Evolutionary conservation across 1,140 invertebrate species (phyloP), one percentile per base, ranked within the genome.

Genomic region (Heliconius himera): DNA sequence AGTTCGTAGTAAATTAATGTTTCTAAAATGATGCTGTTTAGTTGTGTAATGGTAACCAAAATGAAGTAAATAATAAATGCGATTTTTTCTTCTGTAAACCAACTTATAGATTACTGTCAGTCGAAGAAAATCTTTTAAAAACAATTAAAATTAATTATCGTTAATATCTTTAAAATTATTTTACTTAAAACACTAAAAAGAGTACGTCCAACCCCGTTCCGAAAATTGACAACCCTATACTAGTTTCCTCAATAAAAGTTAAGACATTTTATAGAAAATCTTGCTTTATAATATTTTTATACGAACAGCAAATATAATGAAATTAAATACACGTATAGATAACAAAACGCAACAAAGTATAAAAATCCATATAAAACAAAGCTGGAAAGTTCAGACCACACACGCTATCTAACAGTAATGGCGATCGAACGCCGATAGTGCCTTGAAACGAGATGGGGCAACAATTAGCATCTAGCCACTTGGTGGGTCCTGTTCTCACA

Each of bases 391-490:
- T 29, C 22, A 33, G 83, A 76, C 82, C 82, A 78, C 85, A 83
- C 83, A 86, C 82, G 76, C 78, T 76, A 83, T 54, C 73, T 82
- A 85, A 83, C 81, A 81, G 81, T 83, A 82, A 82, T 81, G 74
- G 72, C 78, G 71, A 80, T 82, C 79, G 81, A 83, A 87, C 83
- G 83, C 60, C 29, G 78, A 76, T 82, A 83, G 22, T 84, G 83
- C 73, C 76, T 74, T 70, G 76, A 70, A 80, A 79, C 80, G 54
- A 81, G 82, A 78, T 83, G 84, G 79, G 74, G 81, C 79, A 72
- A 80, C 75, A 90, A 91, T 91, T 90, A 91, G 84, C 75, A 84
- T 66, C 60, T 66, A 29, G 1, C 26, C 26, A 18, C 60, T 66
- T 16, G 60, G 60, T 66, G 26, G 60, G 60, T 66, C 60, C 60